Evolutionary conservation across 2,113 vertebrate genomes (phyloP), one percentile per base, ranked within the genome.

Genomic region (Dendrocopos noguchii): DNA sequence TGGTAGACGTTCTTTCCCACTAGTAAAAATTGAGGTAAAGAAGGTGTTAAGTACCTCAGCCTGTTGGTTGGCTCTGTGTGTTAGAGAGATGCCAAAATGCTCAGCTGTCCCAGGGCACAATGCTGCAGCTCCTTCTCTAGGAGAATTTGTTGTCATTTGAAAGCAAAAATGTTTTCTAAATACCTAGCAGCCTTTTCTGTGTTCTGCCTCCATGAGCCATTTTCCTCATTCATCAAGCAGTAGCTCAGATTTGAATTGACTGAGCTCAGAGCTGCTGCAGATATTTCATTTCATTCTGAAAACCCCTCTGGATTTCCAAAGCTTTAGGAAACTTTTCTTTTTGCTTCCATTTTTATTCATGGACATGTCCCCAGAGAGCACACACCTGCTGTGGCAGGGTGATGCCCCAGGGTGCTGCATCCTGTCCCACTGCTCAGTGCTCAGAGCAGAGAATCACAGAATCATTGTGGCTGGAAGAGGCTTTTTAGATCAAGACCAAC

Each of bases 311-410:
- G 36, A 59, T 28, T 73, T 46, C 15, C 14, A 16, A 6, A 59
- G 28, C 16, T 66, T 66, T 66, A 36, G 44, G 34, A 60, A 65
- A 39, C 5, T 9, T n/a, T 18, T 18, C 39, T 27, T 53, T 60
- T 36, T 22, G 15, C 42, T 44, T 44, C 13, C 15, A 44, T 15
- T 44, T 44, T 44, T 44, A 39, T 44, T 16, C 24, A 27, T 36
- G 53, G 55, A 19, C 18, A 7, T 3, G 0, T 46, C 31, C 27
- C 2, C 0, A 18, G 47, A 46, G 17, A 65, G 56, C 28, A 1
- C 34, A 2, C 10, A 4, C 20, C 25, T 27, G 44, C n/a, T 47
- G 39, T 8, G 55, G 34, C 19, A 6, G 3, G 7, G 50, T 44
- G 72, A 22, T 52, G 56, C 50, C 17, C 39, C 1, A 2, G 42